Evolutionary conservation across 1,140 invertebrate genomes (phyloP).

Genomic region (Schmidtea mediterranea): DNA sequence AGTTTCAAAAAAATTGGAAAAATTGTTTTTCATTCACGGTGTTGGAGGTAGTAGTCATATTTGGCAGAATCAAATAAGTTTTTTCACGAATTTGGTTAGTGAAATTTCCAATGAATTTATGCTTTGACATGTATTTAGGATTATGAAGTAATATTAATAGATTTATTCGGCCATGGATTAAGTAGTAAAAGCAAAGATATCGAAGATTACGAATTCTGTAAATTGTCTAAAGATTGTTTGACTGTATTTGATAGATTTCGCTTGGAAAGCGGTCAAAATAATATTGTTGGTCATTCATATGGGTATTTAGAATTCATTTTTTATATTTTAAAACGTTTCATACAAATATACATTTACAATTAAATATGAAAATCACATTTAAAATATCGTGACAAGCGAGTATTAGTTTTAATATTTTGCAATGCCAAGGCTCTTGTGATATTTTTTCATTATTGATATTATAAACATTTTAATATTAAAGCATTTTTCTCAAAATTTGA

Average conservation of each 20-base stretch:
- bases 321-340: too few species aligned
- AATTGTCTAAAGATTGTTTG: slow-evolving; percentile 27
- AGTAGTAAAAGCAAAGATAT: slow-evolving; percentile 35
- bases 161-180: slow-evolving; percentile 43
- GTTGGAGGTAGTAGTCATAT: slow-evolving; percentile 40
- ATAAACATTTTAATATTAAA: too few species aligned
- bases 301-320: too few species aligned
- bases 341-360: too few species aligned
- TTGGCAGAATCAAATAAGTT: slow-evolving; percentile 36
- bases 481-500: too few species aligned
- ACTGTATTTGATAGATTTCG: slow-evolving; percentile 17
- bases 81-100: slow-evolving; percentile 36
- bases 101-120: slow-evolving; percentile 31
- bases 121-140: too few species aligned
- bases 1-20: too few species aligned
- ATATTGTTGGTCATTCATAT: slow-evolving; percentile 33
- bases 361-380: too few species aligned
- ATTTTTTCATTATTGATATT: too few species aligned
- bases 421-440: too few species aligned
- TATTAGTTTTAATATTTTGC: too few species aligned
- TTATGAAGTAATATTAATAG: slow-evolving; percentile 24
- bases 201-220: slow-evolving; percentile 37
- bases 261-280: slow-evolving; percentile 19
- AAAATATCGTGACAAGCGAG: too few species aligned
- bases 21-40: slow-evolving; percentile 38